Evolutionary conservation across 2,797 vertebrate species (phyloP).

Genomic region (Xiphophorus birchmanni): DNA sequence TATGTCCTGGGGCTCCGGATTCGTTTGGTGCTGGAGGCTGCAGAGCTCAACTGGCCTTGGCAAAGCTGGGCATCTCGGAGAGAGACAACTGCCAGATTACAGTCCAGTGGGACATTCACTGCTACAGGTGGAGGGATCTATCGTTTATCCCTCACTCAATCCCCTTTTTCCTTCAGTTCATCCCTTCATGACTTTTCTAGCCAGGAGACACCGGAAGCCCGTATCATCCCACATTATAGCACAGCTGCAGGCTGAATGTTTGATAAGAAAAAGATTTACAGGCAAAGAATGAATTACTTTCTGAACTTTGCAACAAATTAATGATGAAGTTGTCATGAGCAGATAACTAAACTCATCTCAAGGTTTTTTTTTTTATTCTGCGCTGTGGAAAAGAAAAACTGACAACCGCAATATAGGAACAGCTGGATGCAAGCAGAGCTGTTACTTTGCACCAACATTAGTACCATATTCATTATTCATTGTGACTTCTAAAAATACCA

Average conservation of each 20-base stretch:
- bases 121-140: slow-evolving; percentile 73
- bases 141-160: slow-evolving; percentile 41
- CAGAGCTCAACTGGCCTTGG: slow-evolving; percentile 51
- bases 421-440: slow-evolving; percentile 18
- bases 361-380: neutral
- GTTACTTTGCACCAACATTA: slow-evolving; percentile 15
- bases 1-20: slow-evolving; percentile 70
- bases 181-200: slow-evolving; percentile 32
- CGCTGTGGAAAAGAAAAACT: slow-evolving; percentile 8
- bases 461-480: slow-evolving; percentile 27
- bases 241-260: slow-evolving; percentile 46
- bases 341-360: neutral
- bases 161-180: slow-evolving; percentile 19
- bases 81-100: slow-evolving; percentile 81
- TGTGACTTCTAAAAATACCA: slow-evolving; percentile 25
- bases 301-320: slow-evolving; percentile 18
- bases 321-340: slow-evolving; percentile 8
- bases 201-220: slow-evolving; percentile 59
- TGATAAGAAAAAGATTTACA: slow-evolving; percentile 32
- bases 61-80: slow-evolving; percentile 68
- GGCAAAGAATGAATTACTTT: slow-evolving; percentile 32
- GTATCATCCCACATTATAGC: slow-evolving; percentile 44
- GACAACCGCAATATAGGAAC: slow-evolving; percentile 11
- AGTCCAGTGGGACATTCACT: slow-evolving; percentile 66
- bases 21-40: slow-evolving; percentile 66